Conservation (phyloP, 2,888 invertebrate genomes). For the Eumacrocentrus americanus region DNA sequence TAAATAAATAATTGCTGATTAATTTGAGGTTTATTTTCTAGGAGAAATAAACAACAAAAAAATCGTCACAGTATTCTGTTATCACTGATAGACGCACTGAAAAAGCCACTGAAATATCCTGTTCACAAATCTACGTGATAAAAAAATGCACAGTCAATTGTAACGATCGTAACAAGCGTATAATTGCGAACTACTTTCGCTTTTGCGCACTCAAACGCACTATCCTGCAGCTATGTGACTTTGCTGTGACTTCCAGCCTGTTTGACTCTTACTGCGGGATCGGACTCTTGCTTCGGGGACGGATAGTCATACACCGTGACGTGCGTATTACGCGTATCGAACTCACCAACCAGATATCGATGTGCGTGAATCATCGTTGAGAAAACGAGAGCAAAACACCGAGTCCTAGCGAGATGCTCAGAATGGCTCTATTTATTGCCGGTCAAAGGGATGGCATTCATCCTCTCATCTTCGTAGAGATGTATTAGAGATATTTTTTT, state of each 20-base stretch:
- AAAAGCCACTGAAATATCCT: neutral
- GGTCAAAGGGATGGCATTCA: no score
- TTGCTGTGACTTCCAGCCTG: neutral
- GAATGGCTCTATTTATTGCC: no score
- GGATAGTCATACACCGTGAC: constrained; percentile 12
- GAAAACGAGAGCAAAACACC: neutral
- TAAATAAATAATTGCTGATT: no score
- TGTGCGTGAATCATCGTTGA: constrained; percentile 14
- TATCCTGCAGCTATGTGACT: neutral
- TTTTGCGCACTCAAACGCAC: constrained; percentile 33
- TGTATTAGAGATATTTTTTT: no score
- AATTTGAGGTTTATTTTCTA: no score
- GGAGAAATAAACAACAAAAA: no score
- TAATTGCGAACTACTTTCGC: constrained; percentile 39
- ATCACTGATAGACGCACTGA: no score
- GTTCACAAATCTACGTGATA: neutral
- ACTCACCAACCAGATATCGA: constrained; percentile 3
- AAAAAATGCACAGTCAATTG: constrained; percentile 15
- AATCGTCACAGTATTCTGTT: no score
- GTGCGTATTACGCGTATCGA: constrained; percentile 7
- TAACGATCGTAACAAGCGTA: constrained; percentile 28
- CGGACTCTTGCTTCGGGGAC: constrained; percentile 2
- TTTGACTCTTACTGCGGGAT: neutral
- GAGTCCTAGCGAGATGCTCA: neutral
- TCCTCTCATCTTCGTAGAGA: no score